A percentile compares a stretch with the other conserved stretches of the same genome.
Evolutionary conservation across 2,888 invertebrate species (phyloP).

Genomic region (Caenorhabditis sp.): DNA sequence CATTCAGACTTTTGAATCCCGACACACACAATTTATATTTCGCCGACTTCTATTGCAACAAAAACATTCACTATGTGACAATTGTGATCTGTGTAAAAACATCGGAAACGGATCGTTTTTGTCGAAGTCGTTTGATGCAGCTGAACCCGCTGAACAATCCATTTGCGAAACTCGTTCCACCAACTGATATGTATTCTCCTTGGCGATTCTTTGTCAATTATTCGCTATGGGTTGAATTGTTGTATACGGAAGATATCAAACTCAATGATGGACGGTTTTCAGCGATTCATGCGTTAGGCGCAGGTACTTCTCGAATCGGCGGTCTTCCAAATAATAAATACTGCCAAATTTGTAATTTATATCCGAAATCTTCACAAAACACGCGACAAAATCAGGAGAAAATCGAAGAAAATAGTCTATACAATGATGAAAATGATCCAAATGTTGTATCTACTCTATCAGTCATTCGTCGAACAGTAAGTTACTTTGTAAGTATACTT

Average conservation of each 20-base stretch:
- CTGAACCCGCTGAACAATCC: slow-evolving; percentile 58
- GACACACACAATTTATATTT: slow-evolving; percentile 65
- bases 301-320: slow-evolving; percentile 59
- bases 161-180: slow-evolving; percentile 50
- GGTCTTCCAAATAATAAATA: slow-evolving; percentile 67
- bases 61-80: slow-evolving; percentile 69
- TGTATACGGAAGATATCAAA: slow-evolving; percentile 65
- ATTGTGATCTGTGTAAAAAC: slow-evolving; percentile 61
- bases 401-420: background rate
- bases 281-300: slow-evolving; percentile 48
- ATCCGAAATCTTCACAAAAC: slow-evolving; percentile 37
- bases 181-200: slow-evolving; percentile 6
- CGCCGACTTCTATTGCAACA: slow-evolving; percentile 72
- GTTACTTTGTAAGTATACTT: background rate
- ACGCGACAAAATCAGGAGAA: too few species aligned
- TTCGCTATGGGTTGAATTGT: slow-evolving; percentile 66
- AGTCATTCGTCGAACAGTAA: background rate
- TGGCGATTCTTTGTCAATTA: slow-evolving; percentile 53
- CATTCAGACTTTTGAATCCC: slow-evolving; percentile 31
- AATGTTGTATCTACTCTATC: background rate
- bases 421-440: background rate
- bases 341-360: slow-evolving; percentile 66
- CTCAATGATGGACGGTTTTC: slow-evolving; percentile 53
- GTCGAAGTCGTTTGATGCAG: slow-evolving; percentile 40
- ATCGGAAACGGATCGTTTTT: slow-evolving; percentile 62